phyloP scores from a whole-genome alignment of 2,888 invertebrate genomes.

The Cosmia trapezina region DNA sequence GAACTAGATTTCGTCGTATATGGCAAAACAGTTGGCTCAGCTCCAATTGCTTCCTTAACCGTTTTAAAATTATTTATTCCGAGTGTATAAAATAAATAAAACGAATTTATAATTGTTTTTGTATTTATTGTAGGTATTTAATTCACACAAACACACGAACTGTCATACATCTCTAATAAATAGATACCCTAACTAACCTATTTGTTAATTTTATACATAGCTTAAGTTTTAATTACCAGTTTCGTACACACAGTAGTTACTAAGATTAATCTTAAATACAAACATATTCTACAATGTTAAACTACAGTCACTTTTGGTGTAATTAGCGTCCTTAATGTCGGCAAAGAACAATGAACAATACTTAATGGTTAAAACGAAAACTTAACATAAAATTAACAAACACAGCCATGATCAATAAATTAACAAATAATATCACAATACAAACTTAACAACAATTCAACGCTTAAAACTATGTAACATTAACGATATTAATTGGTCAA shows the following conservation, averaged over 20 bases:
- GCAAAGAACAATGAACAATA: slow-evolving; percentile 80
- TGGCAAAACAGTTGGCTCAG: slow-evolving; percentile 80
- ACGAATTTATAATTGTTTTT: slow-evolving; percentile 55
- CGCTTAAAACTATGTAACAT: slow-evolving; percentile 84
- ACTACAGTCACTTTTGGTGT: slow-evolving; percentile 61
- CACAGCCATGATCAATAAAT: slow-evolving; percentile 83
- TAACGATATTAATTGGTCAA: slow-evolving; percentile 74
- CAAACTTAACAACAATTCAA: slow-evolving; percentile 88
- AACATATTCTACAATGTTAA: slow-evolving; percentile 64
- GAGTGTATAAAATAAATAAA: slow-evolving; percentile 63
- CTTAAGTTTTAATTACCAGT: slow-evolving; percentile 90
- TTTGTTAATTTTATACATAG: slow-evolving; percentile 90
- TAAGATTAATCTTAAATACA: slow-evolving; percentile 68
- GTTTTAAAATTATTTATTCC: slow-evolving; percentile 62
- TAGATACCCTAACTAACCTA: slow-evolving; percentile 80
- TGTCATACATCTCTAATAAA: slow-evolving; percentile 83
- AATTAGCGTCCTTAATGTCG: slow-evolving; percentile 86
- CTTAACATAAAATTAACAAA: slow-evolving; percentile 91
- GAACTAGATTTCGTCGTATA: slow-evolving; percentile 74
- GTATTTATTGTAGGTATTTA: slow-evolving; percentile 75
- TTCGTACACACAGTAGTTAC: slow-evolving; percentile 66
- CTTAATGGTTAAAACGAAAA: slow-evolving; percentile 86
- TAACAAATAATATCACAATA: slow-evolving; percentile 82
- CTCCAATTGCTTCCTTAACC: slow-evolving; percentile 73
- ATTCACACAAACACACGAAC: slow-evolving; percentile 83